Conservation (phyloP, 2,113 vertebrate species). For the Genyomyrus donnyi region DNA sequence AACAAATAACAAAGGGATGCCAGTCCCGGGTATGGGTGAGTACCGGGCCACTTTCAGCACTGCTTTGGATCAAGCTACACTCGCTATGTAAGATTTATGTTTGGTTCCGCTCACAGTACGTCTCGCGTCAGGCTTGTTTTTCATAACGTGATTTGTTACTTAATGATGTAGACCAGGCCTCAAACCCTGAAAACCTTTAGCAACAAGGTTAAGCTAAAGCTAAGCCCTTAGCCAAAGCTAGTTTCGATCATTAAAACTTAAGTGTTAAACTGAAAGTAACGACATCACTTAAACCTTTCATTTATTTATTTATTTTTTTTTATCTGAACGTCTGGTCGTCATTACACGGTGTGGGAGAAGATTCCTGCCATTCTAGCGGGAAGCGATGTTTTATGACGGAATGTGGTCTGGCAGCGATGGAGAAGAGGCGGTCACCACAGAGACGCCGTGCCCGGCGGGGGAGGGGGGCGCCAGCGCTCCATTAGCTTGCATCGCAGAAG, state of each 20-base stretch:
- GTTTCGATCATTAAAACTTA: neutral
- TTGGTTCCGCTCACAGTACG: neutral
- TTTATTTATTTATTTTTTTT: neutral
- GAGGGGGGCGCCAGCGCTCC: neutral
- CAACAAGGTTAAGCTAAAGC: neutral
- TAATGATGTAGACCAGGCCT: neutral
- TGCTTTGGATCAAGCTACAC: neutral
- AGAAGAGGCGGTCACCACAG: neutral
- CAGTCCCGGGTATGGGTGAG: neutral
- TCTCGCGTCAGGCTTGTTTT: neutral
- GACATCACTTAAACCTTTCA: neutral
- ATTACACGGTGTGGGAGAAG: conserved; percentile 2
- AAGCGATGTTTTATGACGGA: neutral
- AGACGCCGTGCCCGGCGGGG: neutral
- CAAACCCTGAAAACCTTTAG: neutral
- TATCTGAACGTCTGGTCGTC: neutral
- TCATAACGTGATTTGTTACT: neutral
- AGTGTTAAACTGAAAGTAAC: neutral
- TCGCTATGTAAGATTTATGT: neutral
- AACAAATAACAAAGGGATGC: neutral
- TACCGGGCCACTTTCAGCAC: neutral
- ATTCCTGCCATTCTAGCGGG: conserved; percentile 1
- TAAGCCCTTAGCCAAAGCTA: neutral
- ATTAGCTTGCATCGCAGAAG: neutral
- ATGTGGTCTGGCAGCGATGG: neutral